Percentiles rank a stretch among this genome's conserved stretches.
Conservation (phyloP, 2,888 invertebrate species). For the Aphidoletes aphidimyza region DNA sequence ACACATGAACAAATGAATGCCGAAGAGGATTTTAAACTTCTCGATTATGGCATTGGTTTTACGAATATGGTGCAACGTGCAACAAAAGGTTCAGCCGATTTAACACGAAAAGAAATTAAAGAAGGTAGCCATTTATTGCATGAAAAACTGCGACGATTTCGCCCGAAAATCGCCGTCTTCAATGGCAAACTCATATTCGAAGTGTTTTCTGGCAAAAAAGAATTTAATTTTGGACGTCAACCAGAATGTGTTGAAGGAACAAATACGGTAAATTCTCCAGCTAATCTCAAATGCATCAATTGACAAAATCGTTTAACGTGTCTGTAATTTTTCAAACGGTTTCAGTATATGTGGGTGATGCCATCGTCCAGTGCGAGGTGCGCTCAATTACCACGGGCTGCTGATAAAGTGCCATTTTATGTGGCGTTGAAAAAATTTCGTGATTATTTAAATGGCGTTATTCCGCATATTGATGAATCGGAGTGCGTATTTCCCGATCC, state of each 20-base stretch:
- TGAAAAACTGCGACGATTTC: conserved; percentile 90
- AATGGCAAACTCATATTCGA: conserved; percentile 99
- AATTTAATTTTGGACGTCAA: conserved; percentile 96
- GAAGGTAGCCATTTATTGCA: conserved; percentile 89
- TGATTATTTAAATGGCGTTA: conserved; percentile 89
- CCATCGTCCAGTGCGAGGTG: conserved; percentile 97
- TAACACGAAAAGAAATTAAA: conserved; percentile 92
- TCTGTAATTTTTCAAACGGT: too few relatives aligned
- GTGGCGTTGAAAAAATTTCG: conserved; percentile 94
- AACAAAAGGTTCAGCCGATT: conserved; percentile 95
- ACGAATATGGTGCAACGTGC: conserved; percentile 97
- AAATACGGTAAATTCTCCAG: conserved; percentile 81
- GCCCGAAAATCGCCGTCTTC: conserved; percentile 96
- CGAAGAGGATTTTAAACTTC: conserved; percentile 92
- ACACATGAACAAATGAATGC: conserved; percentile 96
- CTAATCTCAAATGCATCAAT: not conserved
- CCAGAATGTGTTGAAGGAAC: conserved; percentile 93
- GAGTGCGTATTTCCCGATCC: conserved; percentile 87
- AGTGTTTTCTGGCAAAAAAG: conserved; percentile 96
- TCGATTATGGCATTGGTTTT: conserved; percentile 96
- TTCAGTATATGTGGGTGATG: conserved; percentile 98
- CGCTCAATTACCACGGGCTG: conserved; percentile 95
- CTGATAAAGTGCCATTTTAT: conserved; percentile 98
- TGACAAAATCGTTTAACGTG: too few relatives aligned
- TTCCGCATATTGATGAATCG: conserved; percentile 84